Conservation (phyloP, 2,113 vertebrate species). For the Psittacara wagleri region DNA sequence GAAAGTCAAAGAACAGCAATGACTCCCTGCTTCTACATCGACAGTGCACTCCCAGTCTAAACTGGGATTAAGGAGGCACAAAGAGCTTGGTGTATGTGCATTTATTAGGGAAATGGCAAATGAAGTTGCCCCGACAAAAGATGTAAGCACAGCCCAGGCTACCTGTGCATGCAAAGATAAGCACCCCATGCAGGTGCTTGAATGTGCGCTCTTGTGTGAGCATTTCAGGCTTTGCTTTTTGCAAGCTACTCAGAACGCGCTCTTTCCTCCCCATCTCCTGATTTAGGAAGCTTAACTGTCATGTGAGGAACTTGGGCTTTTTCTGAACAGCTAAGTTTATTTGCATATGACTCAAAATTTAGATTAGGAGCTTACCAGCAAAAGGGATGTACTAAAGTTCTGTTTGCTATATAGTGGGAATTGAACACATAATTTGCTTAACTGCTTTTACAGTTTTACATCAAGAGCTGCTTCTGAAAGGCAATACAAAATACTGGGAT, state of each 20-base stretch:
- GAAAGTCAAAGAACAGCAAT: neutral
- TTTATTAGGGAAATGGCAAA: neutral
- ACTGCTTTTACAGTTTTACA: neutral
- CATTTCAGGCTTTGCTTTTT: neutral
- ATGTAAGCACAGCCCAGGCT: neutral
- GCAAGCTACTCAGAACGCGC: neutral
- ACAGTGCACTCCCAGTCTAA: neutral
- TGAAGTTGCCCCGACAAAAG: neutral
- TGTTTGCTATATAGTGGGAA: neutral
- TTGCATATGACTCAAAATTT: slow-evolving; percentile 11
- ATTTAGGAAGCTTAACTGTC: neutral
- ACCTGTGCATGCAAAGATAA: neutral
- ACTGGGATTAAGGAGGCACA: neutral
- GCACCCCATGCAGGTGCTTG: neutral
- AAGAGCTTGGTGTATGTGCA: neutral
- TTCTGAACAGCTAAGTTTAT: neutral
- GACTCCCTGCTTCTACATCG: neutral
- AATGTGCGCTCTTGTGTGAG: neutral
- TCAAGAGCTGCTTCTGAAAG: neutral
- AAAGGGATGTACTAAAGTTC: neutral
- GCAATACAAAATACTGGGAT: neutral
- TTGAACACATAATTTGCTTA: slow-evolving; percentile 2
- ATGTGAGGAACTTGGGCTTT: neutral
- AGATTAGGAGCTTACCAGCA: neutral
- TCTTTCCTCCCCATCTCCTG: neutral